These are phyloP conservation scores for Leptinotarsa lineolata DNA, from an alignment of 1,140 invertebrate genomes.

Conservation along the genomic window DNA sequence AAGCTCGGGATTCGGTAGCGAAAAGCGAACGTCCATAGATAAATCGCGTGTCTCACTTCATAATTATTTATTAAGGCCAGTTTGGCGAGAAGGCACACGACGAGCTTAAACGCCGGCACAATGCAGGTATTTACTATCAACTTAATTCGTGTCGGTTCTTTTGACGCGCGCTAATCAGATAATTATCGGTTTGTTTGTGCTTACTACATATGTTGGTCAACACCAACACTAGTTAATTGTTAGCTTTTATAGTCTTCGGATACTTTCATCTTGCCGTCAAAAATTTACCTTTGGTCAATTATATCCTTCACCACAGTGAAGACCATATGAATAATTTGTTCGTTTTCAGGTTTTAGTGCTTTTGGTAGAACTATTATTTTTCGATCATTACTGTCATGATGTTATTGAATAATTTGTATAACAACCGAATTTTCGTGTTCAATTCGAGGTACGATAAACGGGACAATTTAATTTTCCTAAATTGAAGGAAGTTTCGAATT, in stretches of 20 bases:
- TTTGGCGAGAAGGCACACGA: slow-evolving; percentile 2
- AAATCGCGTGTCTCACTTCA: slow-evolving; percentile 2
- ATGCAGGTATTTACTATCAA: slow-evolving; percentile 2
- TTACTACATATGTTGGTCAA: slow-evolving; percentile 8
- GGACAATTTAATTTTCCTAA: neutral
- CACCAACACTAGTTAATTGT: slow-evolving; percentile 6
- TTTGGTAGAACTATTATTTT: neutral
- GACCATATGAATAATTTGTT: neutral
- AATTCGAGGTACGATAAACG: neutral
- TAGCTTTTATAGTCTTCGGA: neutral
- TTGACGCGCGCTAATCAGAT: slow-evolving; percentile 2
- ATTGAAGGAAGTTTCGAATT: neutral
- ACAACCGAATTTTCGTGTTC: slow-evolving; percentile 2
- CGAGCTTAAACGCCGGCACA: slow-evolving; percentile 1
- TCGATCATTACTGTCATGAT: slow-evolving; percentile 5
- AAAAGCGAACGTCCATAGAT: slow-evolving; percentile 2
- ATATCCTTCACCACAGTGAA: neutral
- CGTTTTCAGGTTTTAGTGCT: neutral
- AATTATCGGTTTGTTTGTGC: slow-evolving; percentile 6
- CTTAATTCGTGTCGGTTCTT: slow-evolving; percentile 2
- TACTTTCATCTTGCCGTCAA: neutral
- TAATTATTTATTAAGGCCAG: neutral
- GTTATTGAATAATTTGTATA: neutral
- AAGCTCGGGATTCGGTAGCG: neutral
- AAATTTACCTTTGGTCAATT: neutral